phyloP scores from a whole-genome alignment of 2,797 vertebrate species.

The Vultur gryphus region DNA sequence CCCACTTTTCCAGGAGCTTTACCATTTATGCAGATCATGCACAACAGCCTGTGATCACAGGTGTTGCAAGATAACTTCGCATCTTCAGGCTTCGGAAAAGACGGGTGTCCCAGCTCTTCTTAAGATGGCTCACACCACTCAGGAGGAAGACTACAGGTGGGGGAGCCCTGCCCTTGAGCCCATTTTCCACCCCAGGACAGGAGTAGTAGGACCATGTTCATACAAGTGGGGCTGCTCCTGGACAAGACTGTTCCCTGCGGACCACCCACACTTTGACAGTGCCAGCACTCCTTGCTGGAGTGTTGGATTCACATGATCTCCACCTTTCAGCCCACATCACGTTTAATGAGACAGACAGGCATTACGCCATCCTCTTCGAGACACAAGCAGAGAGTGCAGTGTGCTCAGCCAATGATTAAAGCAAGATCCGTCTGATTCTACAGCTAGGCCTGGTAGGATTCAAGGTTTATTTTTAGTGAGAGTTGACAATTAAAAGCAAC shows the following conservation, averaged over 20 bases:
- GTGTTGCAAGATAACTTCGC: accelerated
- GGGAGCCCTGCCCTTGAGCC: background rate
- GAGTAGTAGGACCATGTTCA: background rate
- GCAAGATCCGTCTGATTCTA: background rate
- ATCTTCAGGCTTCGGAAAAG: background rate
- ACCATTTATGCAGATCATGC: background rate
- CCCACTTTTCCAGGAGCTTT: background rate
- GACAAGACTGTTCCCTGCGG: background rate
- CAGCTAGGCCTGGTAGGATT: background rate
- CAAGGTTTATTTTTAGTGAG: background rate
- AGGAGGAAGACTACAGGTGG: background rate
- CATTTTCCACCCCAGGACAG: background rate
- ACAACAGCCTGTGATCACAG: background rate
- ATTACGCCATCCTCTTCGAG: accelerated
- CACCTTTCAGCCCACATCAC: background rate
- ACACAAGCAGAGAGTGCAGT: background rate
- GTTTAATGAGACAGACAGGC: background rate
- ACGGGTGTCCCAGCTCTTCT: background rate
- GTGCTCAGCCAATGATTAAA: background rate
- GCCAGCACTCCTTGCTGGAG: background rate
- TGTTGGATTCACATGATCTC: background rate
- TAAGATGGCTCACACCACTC: background rate
- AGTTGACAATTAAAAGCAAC: background rate
- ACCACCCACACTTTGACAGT: background rate
- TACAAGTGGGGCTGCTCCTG: background rate